A percentile compares a stretch with the other conserved stretches of the same genome.
These are phyloP conservation scores for Tenthredo distinguenda DNA, from an alignment of 2,888 invertebrate species.

Conservation along the genomic window DNA sequence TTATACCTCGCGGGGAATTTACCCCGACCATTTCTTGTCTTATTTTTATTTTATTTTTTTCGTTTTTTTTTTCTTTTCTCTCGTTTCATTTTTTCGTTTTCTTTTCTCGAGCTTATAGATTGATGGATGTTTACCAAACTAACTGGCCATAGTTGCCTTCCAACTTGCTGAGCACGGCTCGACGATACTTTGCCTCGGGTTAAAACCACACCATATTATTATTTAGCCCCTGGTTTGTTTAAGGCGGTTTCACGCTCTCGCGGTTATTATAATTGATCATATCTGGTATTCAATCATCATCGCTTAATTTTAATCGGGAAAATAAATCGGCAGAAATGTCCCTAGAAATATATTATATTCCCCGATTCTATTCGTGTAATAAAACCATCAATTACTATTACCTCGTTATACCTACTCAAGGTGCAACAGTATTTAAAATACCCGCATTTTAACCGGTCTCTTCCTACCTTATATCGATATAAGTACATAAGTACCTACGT, in stretches of 20 bases:
- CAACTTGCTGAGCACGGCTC: slow-evolving; percentile 55
- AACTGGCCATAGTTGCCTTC: slow-evolving; percentile 64
- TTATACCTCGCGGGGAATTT: slow-evolving; percentile 21
- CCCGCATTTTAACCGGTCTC: slow-evolving; percentile 1
- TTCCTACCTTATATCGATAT: background rate
- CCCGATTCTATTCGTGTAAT: too few species aligned
- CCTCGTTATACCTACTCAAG: background rate
- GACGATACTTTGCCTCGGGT: slow-evolving; percentile 63
- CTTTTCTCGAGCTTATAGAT: slow-evolving; percentile 58
- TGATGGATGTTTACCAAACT: slow-evolving; percentile 76
- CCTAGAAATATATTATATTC: background rate
- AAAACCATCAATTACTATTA: too few species aligned
- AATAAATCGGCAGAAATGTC: too few species aligned
- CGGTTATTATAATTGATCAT: background rate
- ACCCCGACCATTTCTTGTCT: slow-evolving; percentile 59
- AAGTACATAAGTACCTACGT: background rate
- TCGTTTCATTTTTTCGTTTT: background rate
- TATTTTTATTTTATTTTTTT: background rate
- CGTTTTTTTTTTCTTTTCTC: background rate
- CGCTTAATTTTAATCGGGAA: background rate
- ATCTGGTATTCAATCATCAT: background rate
- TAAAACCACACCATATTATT: slow-evolving; percentile 54
- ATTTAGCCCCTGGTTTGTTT: slow-evolving; percentile 21
- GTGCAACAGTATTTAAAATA: slow-evolving; percentile 26
- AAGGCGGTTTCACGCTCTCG: background rate